Percentiles rank a stretch among this genome's conserved stretches.
phyloP scores from a whole-genome alignment of 1,140 invertebrate species.

The Telenomus remus region DNA sequence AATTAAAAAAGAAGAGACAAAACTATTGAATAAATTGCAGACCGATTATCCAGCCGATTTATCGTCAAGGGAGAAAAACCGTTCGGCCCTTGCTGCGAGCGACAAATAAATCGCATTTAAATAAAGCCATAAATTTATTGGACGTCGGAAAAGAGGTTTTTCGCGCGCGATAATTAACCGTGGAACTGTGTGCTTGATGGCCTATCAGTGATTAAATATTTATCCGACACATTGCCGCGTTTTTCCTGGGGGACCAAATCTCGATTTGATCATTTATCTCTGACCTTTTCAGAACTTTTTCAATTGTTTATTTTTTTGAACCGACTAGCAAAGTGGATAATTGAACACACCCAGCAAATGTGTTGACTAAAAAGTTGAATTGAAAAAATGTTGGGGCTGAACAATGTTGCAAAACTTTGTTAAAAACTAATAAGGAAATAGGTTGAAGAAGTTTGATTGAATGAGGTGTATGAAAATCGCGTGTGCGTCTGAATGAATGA shows the following conservation, averaged over 20 bases:
- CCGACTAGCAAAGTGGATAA: no score
- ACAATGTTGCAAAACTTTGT: no score
- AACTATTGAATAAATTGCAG: neutral
- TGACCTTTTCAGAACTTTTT: no score
- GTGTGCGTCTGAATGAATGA: slow-evolving; percentile 35
- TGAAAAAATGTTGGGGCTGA: no score
- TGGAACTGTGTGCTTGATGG: slow-evolving; percentile 7
- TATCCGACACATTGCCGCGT: slow-evolving; percentile 1
- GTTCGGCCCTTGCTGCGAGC: neutral
- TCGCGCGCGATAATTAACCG: slow-evolving; percentile 17
- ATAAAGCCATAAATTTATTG: slow-evolving; percentile 12
- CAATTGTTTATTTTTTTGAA: no score
- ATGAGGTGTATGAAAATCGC: neutral
- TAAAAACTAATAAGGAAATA: no score
- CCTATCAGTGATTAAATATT: slow-evolving; percentile 21
- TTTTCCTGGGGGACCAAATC: neutral
- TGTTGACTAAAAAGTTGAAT: no score
- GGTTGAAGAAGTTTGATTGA: slow-evolving; percentile 31
- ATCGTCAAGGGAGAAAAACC: no score
- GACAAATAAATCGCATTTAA: slow-evolving; percentile 32
- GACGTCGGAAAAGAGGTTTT: slow-evolving; percentile 24
- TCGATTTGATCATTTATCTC: neutral
- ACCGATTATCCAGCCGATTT: neutral
- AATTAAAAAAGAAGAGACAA: no score
- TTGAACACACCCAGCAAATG: no score